These are phyloP conservation scores for Lomographa bimaculata DNA, from an alignment of 2,888 invertebrate species.

Conservation along the genomic window DNA sequence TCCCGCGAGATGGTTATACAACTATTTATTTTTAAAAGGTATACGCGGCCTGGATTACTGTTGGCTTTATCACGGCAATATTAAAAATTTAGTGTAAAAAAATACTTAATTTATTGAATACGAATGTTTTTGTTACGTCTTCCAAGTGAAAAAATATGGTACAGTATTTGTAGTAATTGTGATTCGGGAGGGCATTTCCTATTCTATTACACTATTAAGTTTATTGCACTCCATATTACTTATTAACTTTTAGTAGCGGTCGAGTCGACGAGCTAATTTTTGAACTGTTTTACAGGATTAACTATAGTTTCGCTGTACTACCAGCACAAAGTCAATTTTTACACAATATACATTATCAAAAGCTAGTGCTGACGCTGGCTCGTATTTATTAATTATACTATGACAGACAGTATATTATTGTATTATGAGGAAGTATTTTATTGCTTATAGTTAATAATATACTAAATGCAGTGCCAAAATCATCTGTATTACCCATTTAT, in stretches of 20 bases:
- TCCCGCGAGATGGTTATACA: constrained; percentile 42
- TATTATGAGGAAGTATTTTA: too few relatives aligned
- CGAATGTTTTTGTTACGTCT: constrained; percentile 53
- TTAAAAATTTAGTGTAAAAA: constrained; percentile 38
- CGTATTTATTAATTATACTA: too few relatives aligned
- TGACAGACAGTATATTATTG: too few relatives aligned
- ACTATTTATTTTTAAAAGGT: constrained; percentile 19
- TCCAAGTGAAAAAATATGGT: constrained; percentile 56
- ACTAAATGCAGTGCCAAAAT: too few relatives aligned
- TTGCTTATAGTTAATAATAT: too few relatives aligned
- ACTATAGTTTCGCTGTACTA: constrained; percentile 2
- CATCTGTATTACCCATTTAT: too few relatives aligned
- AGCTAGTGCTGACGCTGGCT: too few relatives aligned
- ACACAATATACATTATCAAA: too few relatives aligned
- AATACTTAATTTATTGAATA: constrained; percentile 42
- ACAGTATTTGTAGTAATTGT: constrained; percentile 57
- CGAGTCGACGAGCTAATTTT: constrained; percentile 38
- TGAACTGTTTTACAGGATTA: too few relatives aligned
- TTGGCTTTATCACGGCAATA: constrained; percentile 20
- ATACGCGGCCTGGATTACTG: constrained; percentile 12
- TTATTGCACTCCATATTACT: constrained; percentile 71
- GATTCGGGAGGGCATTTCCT: constrained; percentile 76
- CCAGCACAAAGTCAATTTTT: constrained; percentile 7
- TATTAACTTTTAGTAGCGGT: constrained; percentile 44
- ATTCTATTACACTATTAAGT: constrained; percentile 73